Conservation (phyloP, 2,888 invertebrate species). For the Parnassius mnemosyne region DNA sequence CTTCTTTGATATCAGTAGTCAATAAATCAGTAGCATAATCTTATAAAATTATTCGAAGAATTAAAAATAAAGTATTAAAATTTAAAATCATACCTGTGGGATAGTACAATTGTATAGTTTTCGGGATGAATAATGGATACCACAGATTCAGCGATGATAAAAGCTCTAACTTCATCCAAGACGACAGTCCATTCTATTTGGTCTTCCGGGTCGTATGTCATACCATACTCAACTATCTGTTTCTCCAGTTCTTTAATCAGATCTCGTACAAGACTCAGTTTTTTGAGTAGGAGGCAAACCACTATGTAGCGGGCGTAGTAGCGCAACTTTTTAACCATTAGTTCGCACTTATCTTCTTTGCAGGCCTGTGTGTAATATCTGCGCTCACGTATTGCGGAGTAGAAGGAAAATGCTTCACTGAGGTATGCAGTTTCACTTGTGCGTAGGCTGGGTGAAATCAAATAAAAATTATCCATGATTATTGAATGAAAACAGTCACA, state of each 20-base stretch:
- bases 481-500: too few relatives aligned
- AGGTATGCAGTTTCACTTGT: slow-evolving; percentile 98
- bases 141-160: slow-evolving; percentile 94
- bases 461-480: neutral
- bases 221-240: slow-evolving; percentile 97
- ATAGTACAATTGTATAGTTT: slow-evolving; percentile 90
- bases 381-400: slow-evolving; percentile 95
- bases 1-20: too few relatives aligned
- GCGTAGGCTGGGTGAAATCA: slow-evolving; percentile 84
- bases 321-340: slow-evolving; percentile 97
- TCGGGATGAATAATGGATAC: slow-evolving; percentile 94
- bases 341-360: slow-evolving; percentile 95
- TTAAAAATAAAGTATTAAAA: neutral
- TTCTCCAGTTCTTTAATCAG: slow-evolving; percentile 94
- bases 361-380: slow-evolving; percentile 96
- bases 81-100: slow-evolving; percentile 85
- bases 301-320: slow-evolving; percentile 98
- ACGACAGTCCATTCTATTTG: slow-evolving; percentile 97
- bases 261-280: slow-evolving; percentile 95
- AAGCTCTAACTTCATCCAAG: slow-evolving; percentile 95
- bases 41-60: neutral
- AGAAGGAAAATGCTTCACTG: slow-evolving; percentile 97
- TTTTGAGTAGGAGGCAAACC: slow-evolving; percentile 95
- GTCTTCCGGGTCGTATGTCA: slow-evolving; percentile 98
- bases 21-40: too few relatives aligned